Percentiles rank a stretch among this genome's conserved stretches.
phyloP scores from a whole-genome alignment of 2,797 vertebrate species.

The Eospalax fontanierii region DNA sequence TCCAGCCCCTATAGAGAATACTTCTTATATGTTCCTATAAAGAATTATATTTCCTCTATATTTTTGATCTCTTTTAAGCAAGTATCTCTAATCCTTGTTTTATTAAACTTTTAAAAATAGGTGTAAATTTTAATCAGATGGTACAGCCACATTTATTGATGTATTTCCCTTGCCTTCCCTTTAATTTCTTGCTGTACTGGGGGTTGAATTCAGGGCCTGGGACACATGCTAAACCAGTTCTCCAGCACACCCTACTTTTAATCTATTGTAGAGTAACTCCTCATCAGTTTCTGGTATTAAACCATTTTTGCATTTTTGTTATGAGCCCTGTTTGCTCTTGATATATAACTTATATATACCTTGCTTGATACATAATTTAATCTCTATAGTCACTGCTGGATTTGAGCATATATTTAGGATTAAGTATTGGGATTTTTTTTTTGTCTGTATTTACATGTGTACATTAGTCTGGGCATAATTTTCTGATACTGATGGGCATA shows the following conservation, averaged over 20 bases:
- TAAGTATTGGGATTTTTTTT: not conserved
- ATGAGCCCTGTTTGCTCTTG: slow-evolving; percentile 42
- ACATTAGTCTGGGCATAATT: not conserved
- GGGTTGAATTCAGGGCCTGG: not conserved
- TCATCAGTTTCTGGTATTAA: slow-evolving; percentile 32
- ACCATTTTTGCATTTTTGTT: slow-evolving; percentile 24
- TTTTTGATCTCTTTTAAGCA: slow-evolving; percentile 42
- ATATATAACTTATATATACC: not conserved
- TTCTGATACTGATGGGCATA: not conserved
- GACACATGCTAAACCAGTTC: not conserved
- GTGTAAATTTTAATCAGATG: slow-evolving; percentile 13
- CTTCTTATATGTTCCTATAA: slow-evolving; percentile 25
- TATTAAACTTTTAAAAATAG: not conserved
- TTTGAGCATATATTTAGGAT: slow-evolving; percentile 25
- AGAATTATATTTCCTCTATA: slow-evolving; percentile 11
- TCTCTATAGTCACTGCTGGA: slow-evolving; percentile 16
- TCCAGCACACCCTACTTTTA: not conserved
- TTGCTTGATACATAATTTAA: not conserved
- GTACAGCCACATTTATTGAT: slow-evolving; percentile 8
- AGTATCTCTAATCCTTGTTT: not conserved
- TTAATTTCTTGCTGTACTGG: not conserved
- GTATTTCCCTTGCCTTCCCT: not conserved
- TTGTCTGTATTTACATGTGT: not conserved
- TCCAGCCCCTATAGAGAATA: not conserved
- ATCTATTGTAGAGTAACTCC: not conserved